Evolutionary conservation across 2,888 invertebrate species (phyloP).

Genomic region (Chrysopilus asiliformis): DNA sequence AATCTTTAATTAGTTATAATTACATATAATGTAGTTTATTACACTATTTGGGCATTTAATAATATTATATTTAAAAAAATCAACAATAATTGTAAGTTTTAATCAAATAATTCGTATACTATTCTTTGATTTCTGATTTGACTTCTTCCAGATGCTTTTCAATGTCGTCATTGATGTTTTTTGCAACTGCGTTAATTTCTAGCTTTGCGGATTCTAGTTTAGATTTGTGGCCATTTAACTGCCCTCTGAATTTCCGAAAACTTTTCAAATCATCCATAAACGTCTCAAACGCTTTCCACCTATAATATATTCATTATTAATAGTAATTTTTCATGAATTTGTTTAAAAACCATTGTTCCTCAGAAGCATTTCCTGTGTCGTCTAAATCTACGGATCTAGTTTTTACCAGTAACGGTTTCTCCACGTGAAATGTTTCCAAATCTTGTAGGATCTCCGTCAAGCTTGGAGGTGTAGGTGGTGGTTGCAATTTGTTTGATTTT

Average conservation of each 20-base stretch:
- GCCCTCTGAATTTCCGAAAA: conserved; percentile 21
- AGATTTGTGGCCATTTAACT: conserved; percentile 22
- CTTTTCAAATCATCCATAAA: conserved; percentile 27
- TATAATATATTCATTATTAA: too few relatives aligned
- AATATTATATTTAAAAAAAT: too few relatives aligned
- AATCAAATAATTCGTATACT: too few relatives aligned
- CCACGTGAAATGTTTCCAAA: conserved; percentile 27
- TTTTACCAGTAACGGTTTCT: conserved; percentile 12
- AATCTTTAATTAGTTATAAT: too few relatives aligned
- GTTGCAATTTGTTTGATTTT: conserved; percentile 15
- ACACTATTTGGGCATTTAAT: too few relatives aligned
- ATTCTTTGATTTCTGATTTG: conserved; percentile 5
- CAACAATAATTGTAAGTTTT: too few relatives aligned
- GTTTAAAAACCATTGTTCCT: too few relatives aligned
- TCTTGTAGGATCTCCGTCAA: conserved; percentile 27
- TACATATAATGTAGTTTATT: too few relatives aligned
- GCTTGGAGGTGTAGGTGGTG: conserved; percentile 25
- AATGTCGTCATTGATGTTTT: conserved; percentile 23
- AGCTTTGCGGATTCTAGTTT: conserved; percentile 22
- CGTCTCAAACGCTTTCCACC: conserved; percentile 32
- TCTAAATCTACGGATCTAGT: conserved; percentile 8
- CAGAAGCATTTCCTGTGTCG: conserved; percentile 12
- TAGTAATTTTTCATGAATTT: too few relatives aligned
- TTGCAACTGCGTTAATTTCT: conserved; percentile 24
- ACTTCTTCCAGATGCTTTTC: conserved; percentile 6